Conservation (phyloP, 2,113 vertebrate genomes). For the Ahaetulla prasina region DNA sequence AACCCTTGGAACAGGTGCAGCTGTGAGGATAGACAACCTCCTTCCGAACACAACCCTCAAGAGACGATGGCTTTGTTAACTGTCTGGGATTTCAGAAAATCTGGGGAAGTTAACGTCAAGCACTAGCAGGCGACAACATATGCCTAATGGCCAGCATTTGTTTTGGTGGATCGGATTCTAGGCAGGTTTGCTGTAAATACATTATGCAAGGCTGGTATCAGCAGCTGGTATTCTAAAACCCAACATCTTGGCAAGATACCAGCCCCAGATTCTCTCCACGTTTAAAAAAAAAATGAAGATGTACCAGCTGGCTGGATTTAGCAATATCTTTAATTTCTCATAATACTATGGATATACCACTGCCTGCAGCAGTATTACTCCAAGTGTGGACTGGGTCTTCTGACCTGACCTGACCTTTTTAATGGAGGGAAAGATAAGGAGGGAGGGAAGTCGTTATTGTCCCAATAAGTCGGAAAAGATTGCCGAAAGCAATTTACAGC, state of each 20-base stretch:
- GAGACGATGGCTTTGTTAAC: background rate
- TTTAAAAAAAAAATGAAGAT: background rate
- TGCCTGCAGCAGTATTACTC: background rate
- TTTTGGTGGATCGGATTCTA: background rate
- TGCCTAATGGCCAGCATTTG: background rate
- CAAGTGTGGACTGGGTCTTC: background rate
- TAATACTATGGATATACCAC: background rate
- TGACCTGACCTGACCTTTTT: background rate
- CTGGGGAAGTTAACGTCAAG: background rate
- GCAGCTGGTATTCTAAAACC: background rate
- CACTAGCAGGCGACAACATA: background rate
- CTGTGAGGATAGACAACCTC: background rate
- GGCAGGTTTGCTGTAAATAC: background rate
- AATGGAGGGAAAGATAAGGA: background rate
- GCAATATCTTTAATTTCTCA: background rate
- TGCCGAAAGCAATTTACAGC: background rate
- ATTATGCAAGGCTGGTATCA: too few relatives aligned
- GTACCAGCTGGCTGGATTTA: background rate
- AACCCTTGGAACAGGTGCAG: background rate
- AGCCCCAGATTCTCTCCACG: background rate
- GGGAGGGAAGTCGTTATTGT: background rate
- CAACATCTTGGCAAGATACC: background rate
- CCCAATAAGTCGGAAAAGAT: background rate
- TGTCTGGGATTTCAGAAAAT: background rate
- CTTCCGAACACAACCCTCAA: background rate